Evolutionary conservation across 2,113 vertebrate genomes (phyloP), one percentile per base, ranked within the genome.

Genomic region (Empidonax alnorum): DNA sequence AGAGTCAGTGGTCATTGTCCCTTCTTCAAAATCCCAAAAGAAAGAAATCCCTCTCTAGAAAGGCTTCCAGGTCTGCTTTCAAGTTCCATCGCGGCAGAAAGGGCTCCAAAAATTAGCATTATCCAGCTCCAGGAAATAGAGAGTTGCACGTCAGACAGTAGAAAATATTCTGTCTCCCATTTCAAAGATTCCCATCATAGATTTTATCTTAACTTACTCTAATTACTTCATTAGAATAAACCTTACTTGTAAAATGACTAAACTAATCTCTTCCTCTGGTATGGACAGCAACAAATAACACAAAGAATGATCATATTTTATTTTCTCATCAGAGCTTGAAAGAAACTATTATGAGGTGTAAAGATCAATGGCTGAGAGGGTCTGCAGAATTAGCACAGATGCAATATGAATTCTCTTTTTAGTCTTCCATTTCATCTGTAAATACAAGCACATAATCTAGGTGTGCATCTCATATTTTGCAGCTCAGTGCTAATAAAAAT

Each of bases 401-500:
- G 13, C 18, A 84, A 19, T 84, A 89, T 17, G 46, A 68, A 58
- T 85, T 66, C 28, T 76, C 23, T 50, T 87, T 90, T 91, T 82
- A 62, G 79, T 87, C 66, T 94, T 82, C 74, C 66, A 65, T 61
- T 93, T 91, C 21, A 89, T 79, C 89, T 93, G 91, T 91, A 94
- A 95, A 89, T 94, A 95, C 49, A 91, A 85, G 44, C 46, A 84
- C 31, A 85, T 72, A 91, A 89, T 65, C 73, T 95, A 49, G 53
- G 69, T 74, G n/a, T 61, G 33, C 24, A 67, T 67, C 68, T 75
- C 39, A 69, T 79, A 92, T 91, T 88, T 92, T 84, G 44, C n/a
- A 93, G 44, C 42, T 89, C 87, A 68, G 28, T 69, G 41, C 53
- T 94, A 91, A 92, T 85, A 89, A 93, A 95, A 95, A 76, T 81